A percentile compares a stretch with the other conserved stretches of the same genome.
phyloP scores from a whole-genome alignment of 2,888 invertebrate genomes.

The Vandiemenella viatica region DNA sequence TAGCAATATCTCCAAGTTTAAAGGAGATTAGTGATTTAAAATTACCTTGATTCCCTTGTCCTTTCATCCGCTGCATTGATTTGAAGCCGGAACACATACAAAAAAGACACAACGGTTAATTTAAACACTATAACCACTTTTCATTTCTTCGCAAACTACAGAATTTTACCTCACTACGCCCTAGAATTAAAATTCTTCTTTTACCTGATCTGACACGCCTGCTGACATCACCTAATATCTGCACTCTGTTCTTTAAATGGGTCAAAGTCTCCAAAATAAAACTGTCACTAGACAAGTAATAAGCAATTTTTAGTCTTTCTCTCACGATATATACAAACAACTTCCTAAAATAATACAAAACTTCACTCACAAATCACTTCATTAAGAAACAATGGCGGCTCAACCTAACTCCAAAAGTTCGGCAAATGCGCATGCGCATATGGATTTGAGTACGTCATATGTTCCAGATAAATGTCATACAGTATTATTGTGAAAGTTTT shows the following conservation, averaged over 20 bases:
- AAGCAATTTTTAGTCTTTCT: constrained; percentile 12
- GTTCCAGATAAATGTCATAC: constrained; percentile 1
- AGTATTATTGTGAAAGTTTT: background rate
- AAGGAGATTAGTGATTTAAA: constrained; percentile 21
- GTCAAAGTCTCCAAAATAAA: constrained; percentile 14
- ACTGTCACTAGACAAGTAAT: constrained; percentile 13
- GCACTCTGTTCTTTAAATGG: constrained; percentile 15
- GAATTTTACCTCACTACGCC: constrained; percentile 19
- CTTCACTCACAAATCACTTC: constrained; percentile 17
- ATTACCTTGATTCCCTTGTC: constrained; percentile 70
- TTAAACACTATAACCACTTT: too few species aligned
- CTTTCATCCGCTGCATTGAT: constrained; percentile 61
- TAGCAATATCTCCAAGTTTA: background rate
- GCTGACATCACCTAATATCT: constrained; percentile 49
- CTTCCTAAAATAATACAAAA: constrained; percentile 17
- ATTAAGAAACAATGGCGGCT: constrained; percentile 18
- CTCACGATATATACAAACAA: constrained; percentile 13
- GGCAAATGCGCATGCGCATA: constrained; percentile 8
- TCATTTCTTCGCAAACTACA: constrained; percentile 8
- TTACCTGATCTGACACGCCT: constrained; percentile 83
- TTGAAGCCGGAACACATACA: constrained; percentile 23
- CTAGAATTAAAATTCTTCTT: constrained; percentile 27
- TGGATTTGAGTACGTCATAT: constrained; percentile 11
- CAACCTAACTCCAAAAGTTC: constrained; percentile 15
- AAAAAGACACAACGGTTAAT: constrained; percentile 16